phyloP scores from a whole-genome alignment of 2,888 invertebrate species.

The Elgonia sp. region DNA sequence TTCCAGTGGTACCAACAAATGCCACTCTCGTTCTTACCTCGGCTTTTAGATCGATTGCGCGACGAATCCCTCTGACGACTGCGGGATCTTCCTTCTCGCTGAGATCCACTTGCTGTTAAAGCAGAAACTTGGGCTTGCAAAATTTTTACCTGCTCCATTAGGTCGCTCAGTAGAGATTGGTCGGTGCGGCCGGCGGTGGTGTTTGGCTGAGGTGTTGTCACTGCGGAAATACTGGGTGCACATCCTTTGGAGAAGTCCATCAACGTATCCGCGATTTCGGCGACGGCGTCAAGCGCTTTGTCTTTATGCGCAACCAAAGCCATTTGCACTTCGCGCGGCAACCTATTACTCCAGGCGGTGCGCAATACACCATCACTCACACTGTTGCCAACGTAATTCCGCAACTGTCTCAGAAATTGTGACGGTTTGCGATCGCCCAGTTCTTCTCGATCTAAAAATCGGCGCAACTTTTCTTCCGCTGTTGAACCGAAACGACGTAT shows the following conservation, averaged over 20 bases:
- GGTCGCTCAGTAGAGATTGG: background rate
- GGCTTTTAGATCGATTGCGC: too few relatives aligned
- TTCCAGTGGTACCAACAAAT: conserved; percentile 4
- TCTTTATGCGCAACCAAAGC: background rate
- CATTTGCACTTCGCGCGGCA: background rate
- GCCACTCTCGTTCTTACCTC: background rate
- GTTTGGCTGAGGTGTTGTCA: background rate
- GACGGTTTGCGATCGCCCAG: conserved; percentile 1
- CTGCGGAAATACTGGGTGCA: background rate
- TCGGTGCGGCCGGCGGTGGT: background rate
- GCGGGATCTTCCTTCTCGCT: background rate
- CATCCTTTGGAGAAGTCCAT: background rate
- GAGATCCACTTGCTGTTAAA: background rate
- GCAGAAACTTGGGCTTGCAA: background rate
- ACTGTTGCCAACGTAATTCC: background rate
- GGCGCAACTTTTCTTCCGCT: background rate
- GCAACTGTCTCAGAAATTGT: background rate
- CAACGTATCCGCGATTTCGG: background rate
- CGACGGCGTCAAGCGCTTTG: background rate
- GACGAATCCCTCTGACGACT: too few relatives aligned
- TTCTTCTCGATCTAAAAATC: background rate
- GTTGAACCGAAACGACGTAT: background rate
- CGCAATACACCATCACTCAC: background rate
- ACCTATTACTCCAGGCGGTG: background rate
- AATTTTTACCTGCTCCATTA: background rate